Base-by-base conservation (phyloP, 2,888 invertebrate genomes). In the Melinaea menophilus region DNA sequence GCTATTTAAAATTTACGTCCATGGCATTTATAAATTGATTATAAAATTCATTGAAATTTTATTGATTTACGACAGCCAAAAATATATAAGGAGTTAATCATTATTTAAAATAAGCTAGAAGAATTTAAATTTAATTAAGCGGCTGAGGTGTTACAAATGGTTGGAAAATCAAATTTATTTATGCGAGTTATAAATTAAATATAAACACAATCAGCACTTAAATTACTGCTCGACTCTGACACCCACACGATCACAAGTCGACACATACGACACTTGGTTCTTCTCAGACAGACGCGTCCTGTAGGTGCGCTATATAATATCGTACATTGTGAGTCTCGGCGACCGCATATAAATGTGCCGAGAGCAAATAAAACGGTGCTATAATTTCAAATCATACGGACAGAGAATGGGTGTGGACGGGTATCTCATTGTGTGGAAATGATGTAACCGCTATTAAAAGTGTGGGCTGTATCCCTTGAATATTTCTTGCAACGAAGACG, bases 331-430 rank as follows among this genome's bases (percentile, higher is more conserved):
- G 81, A 81, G 76, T 80, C 86, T 83, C 79, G 78, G 80, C 80
- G 85, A 85, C 86, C 86, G 90, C 86, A 89, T 90, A 90, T 88
- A 90, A 89, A 90, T 88, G 90, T 84, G 84, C 79, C 75, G 79
- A 87, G 89, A 90, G 88, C 90, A 90, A 90, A 90, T 90, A 90
- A 90, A 90, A 90, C 84, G 88, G 89, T 89, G 90, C 90, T 89
- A 90, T 90, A 90, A 90, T 90, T 90, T 90, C 90, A 90, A 90
- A 90, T 90, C 90, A 90, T 90, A 89, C 86, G 89, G 90, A 90
- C 90, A 90, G 89, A 90, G 90, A 90, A 90, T 90, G 90, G 90
- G 90, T 90, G 90, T 90, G 90, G 90, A 90, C 88, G 87, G 85
- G 86, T 86, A 82, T 88, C 88, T 90, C 90, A 90, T 90, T 90